Evolutionary conservation across 1,140 invertebrate species (phyloP).

Genomic region (Drosophila lacertosa): DNA sequence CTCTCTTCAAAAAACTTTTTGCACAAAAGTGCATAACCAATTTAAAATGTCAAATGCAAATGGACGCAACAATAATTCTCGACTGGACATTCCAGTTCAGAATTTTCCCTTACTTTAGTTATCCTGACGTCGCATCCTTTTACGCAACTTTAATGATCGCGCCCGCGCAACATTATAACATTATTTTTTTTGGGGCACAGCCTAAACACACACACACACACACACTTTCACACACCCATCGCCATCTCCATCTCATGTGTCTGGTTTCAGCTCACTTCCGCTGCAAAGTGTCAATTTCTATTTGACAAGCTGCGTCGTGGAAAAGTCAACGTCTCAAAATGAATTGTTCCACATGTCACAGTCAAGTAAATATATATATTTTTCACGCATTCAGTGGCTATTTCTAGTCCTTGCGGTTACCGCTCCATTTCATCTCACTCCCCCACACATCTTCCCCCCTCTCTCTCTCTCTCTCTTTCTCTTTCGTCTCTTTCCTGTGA

Average conservation of each 20-base stretch:
- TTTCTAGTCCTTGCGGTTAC: conserved; percentile 10
- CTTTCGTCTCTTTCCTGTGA: neutral
- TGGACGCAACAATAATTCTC: conserved; percentile 46
- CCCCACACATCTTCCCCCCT: neutral
- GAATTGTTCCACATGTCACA: conserved; percentile 41
- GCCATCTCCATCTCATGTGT: neutral
- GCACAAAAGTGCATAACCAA: conserved; percentile 51
- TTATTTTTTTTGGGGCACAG: conserved; percentile 31
- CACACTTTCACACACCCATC: neutral
- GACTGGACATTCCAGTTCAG: conserved; percentile 6
- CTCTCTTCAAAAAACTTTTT: conserved; percentile 49
- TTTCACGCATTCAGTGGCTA: conserved; percentile 32
- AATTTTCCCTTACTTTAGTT: neutral
- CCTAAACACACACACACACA: conserved; percentile 9
- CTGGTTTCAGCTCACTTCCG: conserved; percentile 11
- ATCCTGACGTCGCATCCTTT: conserved; percentile 1
- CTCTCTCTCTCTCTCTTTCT: neutral
- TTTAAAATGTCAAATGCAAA: conserved; percentile 58
- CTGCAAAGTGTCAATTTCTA: conserved; percentile 48
- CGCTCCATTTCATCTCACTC: no score
- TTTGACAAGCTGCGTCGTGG: conserved; percentile 40
- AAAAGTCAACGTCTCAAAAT: conserved; percentile 24
- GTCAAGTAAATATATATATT: conserved; percentile 51
- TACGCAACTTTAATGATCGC: conserved; percentile 51
- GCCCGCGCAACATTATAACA: conserved; percentile 46